Base-by-base conservation (phyloP, 2,888 invertebrate genomes). In the Eumacrocentrus americanus region DNA sequence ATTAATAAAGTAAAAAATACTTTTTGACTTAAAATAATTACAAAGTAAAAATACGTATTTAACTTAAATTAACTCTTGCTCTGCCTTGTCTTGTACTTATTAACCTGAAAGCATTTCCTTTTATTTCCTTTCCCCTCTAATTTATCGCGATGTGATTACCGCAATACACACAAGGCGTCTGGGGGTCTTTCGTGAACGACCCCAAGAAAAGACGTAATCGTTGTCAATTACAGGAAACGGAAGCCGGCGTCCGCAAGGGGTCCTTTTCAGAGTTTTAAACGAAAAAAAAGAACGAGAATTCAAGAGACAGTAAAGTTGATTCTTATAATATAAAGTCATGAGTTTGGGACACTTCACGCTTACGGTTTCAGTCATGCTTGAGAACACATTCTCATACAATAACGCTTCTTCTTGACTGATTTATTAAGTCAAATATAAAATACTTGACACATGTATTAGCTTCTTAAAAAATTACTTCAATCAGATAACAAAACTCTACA, bases 161-260 rank as follows among this genome's bases (percentile, higher is more conserved):
- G n/a, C n/a, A n/a, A 18, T 18, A 48, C 9, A 34, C 34, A 29
- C 16, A 34, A 48, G 48, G 12, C 48, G 11, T 48, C 11, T 5
- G 29, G 16, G 23, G 23, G 23, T 23, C 5, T 18, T 52, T 37
- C 7, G 35, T 18, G 11, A 29, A 18, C 11, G 16, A 18, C 29
- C 37, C 14, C 11, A 12, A 22, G 44, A 6, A 44, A 20, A 34
- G 9, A 54, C 11, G n/a, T 54, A 53, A 25, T 25, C 42, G 11
- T 40, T 12, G 23, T 25, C 29, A 34, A 12, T 34, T 44, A 20
- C 44, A 54, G 42, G 54, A 54, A 54, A 44, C 54, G 54, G 54
- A 54, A 54, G 20, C 18, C n/a, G n/a, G 34, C 44, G 44, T 44
- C 44, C 54, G 44, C 12, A 16, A 54, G 44, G 44, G 54, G 54